These are phyloP conservation scores for Ooceraea biroi DNA, from an alignment of 1,140 invertebrate genomes.

Conservation along the genomic window DNA sequence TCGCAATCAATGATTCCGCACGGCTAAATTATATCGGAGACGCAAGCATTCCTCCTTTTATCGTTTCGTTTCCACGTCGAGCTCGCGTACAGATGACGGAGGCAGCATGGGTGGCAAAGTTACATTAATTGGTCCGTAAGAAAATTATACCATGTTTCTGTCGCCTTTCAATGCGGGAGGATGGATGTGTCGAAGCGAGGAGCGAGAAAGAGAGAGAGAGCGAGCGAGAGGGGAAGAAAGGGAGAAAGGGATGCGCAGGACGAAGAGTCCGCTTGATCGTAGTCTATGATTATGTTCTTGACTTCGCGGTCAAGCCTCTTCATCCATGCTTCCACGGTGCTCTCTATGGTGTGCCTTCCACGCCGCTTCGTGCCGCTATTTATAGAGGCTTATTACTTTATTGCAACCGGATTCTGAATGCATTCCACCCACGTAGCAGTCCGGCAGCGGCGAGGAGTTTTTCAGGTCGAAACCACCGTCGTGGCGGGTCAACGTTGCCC, in stretches of 20 bases:
- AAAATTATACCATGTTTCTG: constrained; percentile 63
- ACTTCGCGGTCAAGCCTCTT: constrained; percentile 80
- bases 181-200: constrained; percentile 4
- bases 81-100: neutral
- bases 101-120: constrained; percentile 60
- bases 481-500: constrained; percentile 2
- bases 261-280: constrained; percentile 68
- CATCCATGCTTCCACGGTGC: constrained; percentile 73
- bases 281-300: constrained; percentile 83
- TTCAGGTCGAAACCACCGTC: constrained; percentile 18
- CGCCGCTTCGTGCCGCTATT: constrained; percentile 76
- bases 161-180: constrained; percentile 56
- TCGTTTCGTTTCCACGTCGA: constrained; percentile 21
- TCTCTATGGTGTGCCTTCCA: constrained; percentile 71
- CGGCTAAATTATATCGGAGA: constrained; percentile 39
- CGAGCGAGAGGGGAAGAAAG: neutral
- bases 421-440: constrained; percentile 76
- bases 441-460: constrained; percentile 27
- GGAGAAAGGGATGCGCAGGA: constrained; percentile 13
- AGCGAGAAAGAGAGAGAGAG: constrained; percentile 23
- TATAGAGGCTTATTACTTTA: constrained; percentile 83
- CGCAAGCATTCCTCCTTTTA: constrained; percentile 36
- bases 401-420: constrained; percentile 77
- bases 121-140: constrained; percentile 62
- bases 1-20: constrained; percentile 24